These are phyloP conservation scores for Popillia japonica DNA, from an alignment of 1,140 invertebrate genomes.

Conservation along the genomic window DNA sequence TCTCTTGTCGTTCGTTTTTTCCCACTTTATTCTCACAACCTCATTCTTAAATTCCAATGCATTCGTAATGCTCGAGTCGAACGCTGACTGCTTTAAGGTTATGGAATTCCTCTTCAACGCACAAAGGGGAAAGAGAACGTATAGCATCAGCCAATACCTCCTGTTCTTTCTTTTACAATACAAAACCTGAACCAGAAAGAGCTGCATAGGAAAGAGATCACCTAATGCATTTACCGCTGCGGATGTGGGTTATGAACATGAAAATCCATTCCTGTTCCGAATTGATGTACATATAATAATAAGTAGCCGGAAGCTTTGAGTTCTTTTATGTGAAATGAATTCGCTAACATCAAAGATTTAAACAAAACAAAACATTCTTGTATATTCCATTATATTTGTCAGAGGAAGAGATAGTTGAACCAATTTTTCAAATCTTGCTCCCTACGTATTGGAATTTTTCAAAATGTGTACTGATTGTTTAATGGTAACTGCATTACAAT, in stretches of 20 bases:
- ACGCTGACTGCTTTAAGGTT: conserved; percentile 14
- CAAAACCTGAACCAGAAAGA: not conserved
- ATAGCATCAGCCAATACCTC: not conserved
- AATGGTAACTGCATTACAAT: no score
- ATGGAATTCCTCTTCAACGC: conserved; percentile 11
- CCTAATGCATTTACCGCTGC: not conserved
- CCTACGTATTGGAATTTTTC: no score
- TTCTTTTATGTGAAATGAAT: not conserved
- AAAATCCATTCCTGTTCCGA: not conserved
- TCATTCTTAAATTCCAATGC: conserved; percentile 24
- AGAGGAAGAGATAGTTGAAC: no score
- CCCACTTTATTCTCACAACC: conserved; percentile 14
- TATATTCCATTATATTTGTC: no score
- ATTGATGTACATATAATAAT: not conserved
- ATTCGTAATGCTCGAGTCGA: not conserved
- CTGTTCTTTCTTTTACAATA: not conserved
- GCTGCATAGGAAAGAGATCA: not conserved
- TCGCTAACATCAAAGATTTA: not conserved
- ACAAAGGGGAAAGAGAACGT: conserved; percentile 14
- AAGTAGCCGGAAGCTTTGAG: not conserved
- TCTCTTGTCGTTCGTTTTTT: conserved; percentile 18
- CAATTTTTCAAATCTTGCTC: no score
- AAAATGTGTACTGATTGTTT: no score
- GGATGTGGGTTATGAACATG: not conserved
- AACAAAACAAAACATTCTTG: not conserved